These are phyloP conservation scores for Vulpes lagopus DNA, from an alignment of 2,113 vertebrate species.

Conservation along the genomic window DNA sequence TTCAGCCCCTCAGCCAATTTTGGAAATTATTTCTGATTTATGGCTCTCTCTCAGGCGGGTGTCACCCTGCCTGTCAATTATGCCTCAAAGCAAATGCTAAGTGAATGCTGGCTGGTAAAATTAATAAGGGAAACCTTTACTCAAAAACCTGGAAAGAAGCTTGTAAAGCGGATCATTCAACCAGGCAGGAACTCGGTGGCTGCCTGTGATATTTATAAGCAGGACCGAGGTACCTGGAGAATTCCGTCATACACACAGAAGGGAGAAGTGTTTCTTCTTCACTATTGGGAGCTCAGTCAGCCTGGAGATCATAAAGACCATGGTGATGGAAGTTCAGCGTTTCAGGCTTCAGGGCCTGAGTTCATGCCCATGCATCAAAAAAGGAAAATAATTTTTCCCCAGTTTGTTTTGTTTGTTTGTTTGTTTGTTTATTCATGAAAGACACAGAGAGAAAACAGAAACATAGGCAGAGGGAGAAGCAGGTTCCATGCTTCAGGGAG, in stretches of 20 bases:
- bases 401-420: not conserved
- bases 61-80: constrained; percentile 92
- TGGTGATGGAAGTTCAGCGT: rapidly evolving
- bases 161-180: constrained; percentile 81
- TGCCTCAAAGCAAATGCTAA: constrained; percentile 92
- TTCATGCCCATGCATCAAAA: not conserved
- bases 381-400: not conserved
- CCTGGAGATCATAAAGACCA: not conserved
- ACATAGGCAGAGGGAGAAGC: too few species aligned
- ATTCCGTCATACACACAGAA: not conserved
- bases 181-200: constrained; percentile 72
- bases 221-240: not conserved
- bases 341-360: not conserved
- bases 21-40: constrained; percentile 94
- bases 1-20: constrained; percentile 90
- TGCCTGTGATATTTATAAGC: constrained; percentile 77
- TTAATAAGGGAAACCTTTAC: constrained; percentile 92
- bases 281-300: not conserved
- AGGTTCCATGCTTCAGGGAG: too few species aligned
- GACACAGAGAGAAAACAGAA: too few species aligned
- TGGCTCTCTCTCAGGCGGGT: constrained; percentile 87
- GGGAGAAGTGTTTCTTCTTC: rapidly evolving
- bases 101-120: constrained; percentile 89
- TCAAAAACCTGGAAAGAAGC: constrained; percentile 78
- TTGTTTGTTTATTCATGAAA: too few species aligned